A percentile compares a stretch with the other conserved stretches of the same genome.
Evolutionary conservation across 2,888 invertebrate genomes (phyloP).

Genomic region (Gisinianus flammeolus): DNA sequence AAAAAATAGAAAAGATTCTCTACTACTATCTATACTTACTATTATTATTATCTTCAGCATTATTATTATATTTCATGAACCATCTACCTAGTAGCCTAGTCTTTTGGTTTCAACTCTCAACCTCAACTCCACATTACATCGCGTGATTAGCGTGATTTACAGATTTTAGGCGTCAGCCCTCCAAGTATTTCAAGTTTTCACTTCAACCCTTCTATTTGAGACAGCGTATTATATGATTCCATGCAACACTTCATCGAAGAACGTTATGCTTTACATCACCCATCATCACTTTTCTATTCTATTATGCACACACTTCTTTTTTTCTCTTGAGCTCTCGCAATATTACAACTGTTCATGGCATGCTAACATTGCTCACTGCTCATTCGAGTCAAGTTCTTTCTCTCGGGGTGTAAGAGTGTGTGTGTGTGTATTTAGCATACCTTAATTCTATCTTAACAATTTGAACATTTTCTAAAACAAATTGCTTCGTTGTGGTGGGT

Average conservation of each 20-base stretch:
- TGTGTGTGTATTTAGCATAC: constrained; percentile 3
- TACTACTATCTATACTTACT: no score
- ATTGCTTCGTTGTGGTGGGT: constrained; percentile 30
- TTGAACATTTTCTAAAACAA: neutral
- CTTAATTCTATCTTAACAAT: neutral
- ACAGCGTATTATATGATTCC: constrained; percentile 29
- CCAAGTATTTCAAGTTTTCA: constrained; percentile 31
- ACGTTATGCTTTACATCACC: neutral
- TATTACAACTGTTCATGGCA: neutral
- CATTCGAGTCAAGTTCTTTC: neutral
- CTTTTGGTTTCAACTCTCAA: neutral
- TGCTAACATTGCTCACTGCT: no score
- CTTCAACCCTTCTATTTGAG: constrained; percentile 30
- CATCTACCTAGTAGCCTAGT: neutral
- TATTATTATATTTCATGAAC: neutral
- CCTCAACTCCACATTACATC: neutral
- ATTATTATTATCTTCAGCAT: no score
- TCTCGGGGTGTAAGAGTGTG: neutral
- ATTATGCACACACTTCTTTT: neutral
- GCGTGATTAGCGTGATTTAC: constrained; percentile 37
- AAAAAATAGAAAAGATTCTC: no score
- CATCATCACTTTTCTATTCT: neutral
- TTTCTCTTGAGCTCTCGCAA: neutral
- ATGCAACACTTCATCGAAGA: constrained; percentile 26
- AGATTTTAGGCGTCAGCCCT: constrained; percentile 30